Base-by-base conservation (phyloP, 2,113 vertebrate genomes). In the Cyanoliseus patagonus region DNA sequence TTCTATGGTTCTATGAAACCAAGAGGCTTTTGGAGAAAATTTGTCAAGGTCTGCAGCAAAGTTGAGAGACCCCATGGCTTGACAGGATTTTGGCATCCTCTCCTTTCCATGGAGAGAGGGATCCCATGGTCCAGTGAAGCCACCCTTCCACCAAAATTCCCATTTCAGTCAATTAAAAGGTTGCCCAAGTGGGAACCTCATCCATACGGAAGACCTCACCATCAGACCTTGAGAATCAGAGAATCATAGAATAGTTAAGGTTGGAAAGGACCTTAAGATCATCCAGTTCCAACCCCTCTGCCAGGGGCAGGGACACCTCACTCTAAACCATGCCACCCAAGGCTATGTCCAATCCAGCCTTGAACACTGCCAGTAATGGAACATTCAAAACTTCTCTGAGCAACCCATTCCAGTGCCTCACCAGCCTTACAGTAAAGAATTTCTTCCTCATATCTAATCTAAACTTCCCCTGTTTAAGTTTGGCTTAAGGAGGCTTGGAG, bases 161-260 rank as follows among this genome's bases (percentile, higher is more conserved):
- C 47, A 15, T 5, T 17, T 13, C 31, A 3, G 14, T 25, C 80
- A 64, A 8, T 3, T 11, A 57, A 90, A 59, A 0, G 0, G 12
- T 33, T 75, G 33, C 33, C 55, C 39, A 51, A 59, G 70, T 7
- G 41, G 41, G 53, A 70, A 5, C 5, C 7, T 52, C 41, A 44
- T 17, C 37, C 33, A 1, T 3, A 39, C 1, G 3, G 52, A 57
- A 25, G 24, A 31, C 52, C 11, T 2, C 30, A 10, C 16, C n/a
- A 63, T 28, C 44, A 64, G 63, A 62, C 47, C 33, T 70, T 3
- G 8, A 51, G 27, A 33, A 44, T 44, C 42, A 18, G 1, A 44
- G 42, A 44, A 44, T 44, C 44, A 44, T 9, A 44, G 44, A 44
- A 9, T 44, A 44, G 17, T 44, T 44, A 44, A 8, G 17, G 44